Percentiles rank a stretch among this genome's conserved stretches.
Conservation (phyloP, 2,113 vertebrate genomes). For the Panthera uncia region DNA sequence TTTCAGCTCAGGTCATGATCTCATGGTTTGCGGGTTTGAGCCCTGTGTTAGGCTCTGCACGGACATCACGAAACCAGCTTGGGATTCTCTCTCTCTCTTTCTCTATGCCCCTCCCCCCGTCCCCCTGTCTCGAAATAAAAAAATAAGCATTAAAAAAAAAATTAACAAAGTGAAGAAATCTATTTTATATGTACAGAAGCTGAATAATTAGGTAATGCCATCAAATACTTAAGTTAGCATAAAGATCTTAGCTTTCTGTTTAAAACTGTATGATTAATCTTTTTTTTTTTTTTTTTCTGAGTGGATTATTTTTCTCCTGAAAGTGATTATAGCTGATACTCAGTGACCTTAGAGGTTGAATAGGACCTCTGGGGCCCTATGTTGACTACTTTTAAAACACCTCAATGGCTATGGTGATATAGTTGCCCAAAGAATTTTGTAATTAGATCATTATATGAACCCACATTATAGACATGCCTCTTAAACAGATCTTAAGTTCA, state of each 20-base stretch:
- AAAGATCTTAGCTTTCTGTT: background rate
- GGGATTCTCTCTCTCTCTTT: too few species aligned
- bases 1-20: too few species aligned
- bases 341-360: background rate
- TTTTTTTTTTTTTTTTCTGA: background rate
- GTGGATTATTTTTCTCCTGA: constrained; percentile 36
- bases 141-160: background rate
- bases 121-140: too few species aligned
- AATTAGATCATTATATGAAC: background rate
- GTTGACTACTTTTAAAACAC: background rate
- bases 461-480: background rate
- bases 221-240: constrained; percentile 1
- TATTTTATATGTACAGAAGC: background rate
- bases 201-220: background rate
- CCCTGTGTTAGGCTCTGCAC: too few species aligned
- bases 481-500: background rate
- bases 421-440: background rate
- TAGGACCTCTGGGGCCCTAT: background rate
- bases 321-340: constrained; percentile 14
- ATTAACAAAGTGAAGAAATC: background rate
- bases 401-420: background rate
- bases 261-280: background rate
- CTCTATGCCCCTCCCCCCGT: too few species aligned
- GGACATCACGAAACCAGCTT: too few species aligned
- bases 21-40: too few species aligned